phyloP scores from a whole-genome alignment of 2,888 invertebrate genomes.

The Pediacus dermestoides region DNA sequence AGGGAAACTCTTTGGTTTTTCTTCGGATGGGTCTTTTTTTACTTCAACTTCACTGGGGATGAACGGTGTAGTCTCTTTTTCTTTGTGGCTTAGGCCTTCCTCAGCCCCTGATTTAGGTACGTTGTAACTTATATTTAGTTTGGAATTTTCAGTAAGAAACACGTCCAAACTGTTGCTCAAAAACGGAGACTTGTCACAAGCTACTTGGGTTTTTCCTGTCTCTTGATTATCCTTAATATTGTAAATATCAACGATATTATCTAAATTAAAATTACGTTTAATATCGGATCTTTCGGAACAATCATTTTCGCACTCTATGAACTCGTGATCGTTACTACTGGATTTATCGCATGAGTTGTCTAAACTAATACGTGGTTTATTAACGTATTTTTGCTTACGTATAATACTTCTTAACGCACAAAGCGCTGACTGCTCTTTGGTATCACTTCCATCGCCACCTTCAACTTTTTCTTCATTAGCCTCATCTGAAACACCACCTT shows the following conservation, averaged over 20 bases:
- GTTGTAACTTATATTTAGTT: constrained; percentile 48
- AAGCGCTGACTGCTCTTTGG: background rate
- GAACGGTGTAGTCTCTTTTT: constrained; percentile 19
- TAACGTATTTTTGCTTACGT: too few relatives aligned
- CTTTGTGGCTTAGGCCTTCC: constrained; percentile 29
- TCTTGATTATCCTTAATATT: background rate
- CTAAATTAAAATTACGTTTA: constrained; percentile 4
- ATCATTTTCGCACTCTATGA: background rate
- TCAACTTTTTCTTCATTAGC: constrained; percentile 14
- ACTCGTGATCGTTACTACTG: constrained; percentile 3
- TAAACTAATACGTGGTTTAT: too few relatives aligned
- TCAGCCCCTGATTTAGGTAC: constrained; percentile 45
- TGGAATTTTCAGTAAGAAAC: constrained; percentile 51
- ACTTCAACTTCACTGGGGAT: constrained; percentile 10
- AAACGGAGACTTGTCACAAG: constrained; percentile 47
- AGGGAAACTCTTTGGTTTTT: constrained; percentile 18
- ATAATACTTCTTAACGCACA: background rate
- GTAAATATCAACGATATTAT: constrained; percentile 2
- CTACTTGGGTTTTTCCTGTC: too few relatives aligned
- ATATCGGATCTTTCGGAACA: background rate
- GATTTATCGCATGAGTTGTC: constrained; percentile 10
- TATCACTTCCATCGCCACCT: background rate
- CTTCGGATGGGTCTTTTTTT: constrained; percentile 15
- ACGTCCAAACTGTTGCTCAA: constrained; percentile 53
- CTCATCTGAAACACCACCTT: constrained; percentile 25